phyloP scores from a whole-genome alignment of 23 tunicate species.

The Styela clava region DNA sequence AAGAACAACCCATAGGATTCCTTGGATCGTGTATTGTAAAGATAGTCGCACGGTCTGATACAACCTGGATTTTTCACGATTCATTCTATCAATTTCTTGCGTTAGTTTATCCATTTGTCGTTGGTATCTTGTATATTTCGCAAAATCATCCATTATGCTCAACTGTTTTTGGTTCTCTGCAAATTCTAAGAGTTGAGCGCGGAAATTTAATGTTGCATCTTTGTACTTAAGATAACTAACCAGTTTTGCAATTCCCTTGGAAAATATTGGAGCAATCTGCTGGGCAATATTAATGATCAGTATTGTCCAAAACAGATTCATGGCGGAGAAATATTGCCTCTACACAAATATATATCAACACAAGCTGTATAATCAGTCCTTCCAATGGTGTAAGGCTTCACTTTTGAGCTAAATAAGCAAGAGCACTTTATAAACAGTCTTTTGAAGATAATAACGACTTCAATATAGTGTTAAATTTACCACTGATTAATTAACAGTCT shows the following conservation, averaged over 20 bases:
- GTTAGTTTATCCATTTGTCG: conserved; percentile 43
- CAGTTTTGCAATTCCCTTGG: conserved; percentile 3
- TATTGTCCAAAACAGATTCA: conserved; percentile 40
- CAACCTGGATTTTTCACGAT: conserved; percentile 6
- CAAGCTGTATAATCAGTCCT: no score
- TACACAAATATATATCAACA: no score
- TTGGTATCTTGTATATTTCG: conserved; percentile 64
- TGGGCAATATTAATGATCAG: conserved; percentile 25
- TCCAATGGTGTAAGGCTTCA: no score
- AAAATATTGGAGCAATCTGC: conserved; percentile 12
- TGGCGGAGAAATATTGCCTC: no score
- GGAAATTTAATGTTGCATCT: neutral
- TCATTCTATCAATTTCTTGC: conserved; percentile 11
- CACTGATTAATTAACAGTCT: no score
- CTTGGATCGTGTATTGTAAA: conserved; percentile 19
- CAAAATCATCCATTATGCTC: conserved; percentile 77
- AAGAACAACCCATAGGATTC: conserved; percentile 3
- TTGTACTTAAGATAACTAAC: neutral
- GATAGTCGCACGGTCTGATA: neutral
- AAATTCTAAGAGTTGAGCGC: conserved; percentile 17
- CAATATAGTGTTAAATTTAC: no score
- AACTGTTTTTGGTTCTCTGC: conserved; percentile 19
- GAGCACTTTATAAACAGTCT: no score
- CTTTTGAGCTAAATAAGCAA: no score
- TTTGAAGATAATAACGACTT: no score